These are phyloP conservation scores for Orientallactaga bullata DNA, from an alignment of 2,113 vertebrate species.

Conservation along the genomic window DNA sequence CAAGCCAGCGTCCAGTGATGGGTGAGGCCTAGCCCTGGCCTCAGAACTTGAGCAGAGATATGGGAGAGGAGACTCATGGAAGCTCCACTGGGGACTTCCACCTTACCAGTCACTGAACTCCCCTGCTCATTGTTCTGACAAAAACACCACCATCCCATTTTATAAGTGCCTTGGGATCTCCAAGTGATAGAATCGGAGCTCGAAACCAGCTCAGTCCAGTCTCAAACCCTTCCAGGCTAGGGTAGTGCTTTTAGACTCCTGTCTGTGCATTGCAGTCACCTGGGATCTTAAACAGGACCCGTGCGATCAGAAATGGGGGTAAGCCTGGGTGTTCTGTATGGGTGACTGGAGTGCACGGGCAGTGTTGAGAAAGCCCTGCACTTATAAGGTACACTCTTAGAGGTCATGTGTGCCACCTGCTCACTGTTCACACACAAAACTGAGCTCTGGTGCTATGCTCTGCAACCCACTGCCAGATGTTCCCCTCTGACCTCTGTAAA, in stretches of 20 bases:
- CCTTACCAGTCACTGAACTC: background rate
- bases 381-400: background rate
- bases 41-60: background rate
- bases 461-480: background rate
- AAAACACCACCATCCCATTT: background rate
- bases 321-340: no score
- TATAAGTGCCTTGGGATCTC: background rate
- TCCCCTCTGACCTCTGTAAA: background rate
- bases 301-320: background rate
- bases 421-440: background rate
- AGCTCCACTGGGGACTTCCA: background rate
- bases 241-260: background rate
- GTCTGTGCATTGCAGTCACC: background rate
- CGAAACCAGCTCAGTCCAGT: background rate
- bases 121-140: background rate
- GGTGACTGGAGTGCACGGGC: no score
- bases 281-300: background rate
- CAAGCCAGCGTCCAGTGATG: background rate
- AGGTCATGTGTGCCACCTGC: background rate
- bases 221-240: no score
- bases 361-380: background rate
- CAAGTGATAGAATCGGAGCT: background rate
- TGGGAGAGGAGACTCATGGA: background rate
- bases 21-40: no score
- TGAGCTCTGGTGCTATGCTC: background rate